These are phyloP conservation scores for Eptatretus burgeri DNA, from an alignment of 2,113 vertebrate genomes.

Conservation along the genomic window DNA sequence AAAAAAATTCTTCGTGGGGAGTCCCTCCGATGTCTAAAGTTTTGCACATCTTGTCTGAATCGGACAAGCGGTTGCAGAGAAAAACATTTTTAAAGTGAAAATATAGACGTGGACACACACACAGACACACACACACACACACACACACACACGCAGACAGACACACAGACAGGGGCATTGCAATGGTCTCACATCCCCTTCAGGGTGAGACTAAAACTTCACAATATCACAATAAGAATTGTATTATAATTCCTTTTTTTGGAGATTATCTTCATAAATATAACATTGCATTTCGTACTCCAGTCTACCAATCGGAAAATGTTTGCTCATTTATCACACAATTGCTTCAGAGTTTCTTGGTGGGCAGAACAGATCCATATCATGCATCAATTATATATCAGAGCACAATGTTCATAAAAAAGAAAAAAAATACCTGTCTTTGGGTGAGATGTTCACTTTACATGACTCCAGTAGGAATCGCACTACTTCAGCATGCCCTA, in stretches of 20 bases:
- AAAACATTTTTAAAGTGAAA: no score
- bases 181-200: not conserved
- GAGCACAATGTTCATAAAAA: not conserved
- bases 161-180: not conserved
- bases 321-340: no score
- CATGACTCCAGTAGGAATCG: conserved; percentile 35
- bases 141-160: not conserved
- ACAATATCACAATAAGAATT: not conserved
- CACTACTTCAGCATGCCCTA: conserved; percentile 39
- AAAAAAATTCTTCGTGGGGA: no score
- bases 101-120: not conserved
- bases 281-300: not conserved
- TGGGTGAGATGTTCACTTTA: conserved; percentile 35
- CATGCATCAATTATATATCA: not conserved
- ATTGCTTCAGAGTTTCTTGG: no score
- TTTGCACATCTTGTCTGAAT: no score
- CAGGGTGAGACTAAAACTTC: not conserved
- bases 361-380: no score
- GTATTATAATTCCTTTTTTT: not conserved
- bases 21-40: no score
- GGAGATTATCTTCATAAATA: not conserved
- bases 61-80: no score
- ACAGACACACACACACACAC: not conserved
- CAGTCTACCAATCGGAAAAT: no score
- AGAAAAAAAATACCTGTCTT: conserved; percentile 27